Evolutionary conservation across 2,113 vertebrate species (phyloP).

Genomic region (Lamprotornis superbus): DNA sequence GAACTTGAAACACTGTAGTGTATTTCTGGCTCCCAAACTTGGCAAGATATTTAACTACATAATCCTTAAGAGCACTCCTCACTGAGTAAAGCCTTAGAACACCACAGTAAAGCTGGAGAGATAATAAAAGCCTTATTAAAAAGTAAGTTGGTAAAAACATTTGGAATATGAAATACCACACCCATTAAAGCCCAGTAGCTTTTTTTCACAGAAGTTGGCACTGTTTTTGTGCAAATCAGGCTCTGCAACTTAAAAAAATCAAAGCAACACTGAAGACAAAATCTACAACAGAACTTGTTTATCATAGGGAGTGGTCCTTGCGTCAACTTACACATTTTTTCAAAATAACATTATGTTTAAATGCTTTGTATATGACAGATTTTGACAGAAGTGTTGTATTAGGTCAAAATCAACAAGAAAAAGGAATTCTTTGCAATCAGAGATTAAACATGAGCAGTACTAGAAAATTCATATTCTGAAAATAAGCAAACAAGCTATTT

Average conservation of each 20-base stretch:
- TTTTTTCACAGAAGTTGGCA: not conserved
- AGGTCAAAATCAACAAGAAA: not conserved
- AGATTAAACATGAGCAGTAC: conserved; percentile 27
- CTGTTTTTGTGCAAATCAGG: not conserved
- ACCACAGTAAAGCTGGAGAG: not conserved
- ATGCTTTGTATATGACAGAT: not conserved
- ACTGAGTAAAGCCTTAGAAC: not conserved
- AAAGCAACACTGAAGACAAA: not conserved
- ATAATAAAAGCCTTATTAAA: not conserved
- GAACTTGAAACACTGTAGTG: not conserved
- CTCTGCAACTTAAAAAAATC: not conserved
- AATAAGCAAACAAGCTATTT: conserved; percentile 52
- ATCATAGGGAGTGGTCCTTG: not conserved
- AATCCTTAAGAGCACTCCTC: not conserved
- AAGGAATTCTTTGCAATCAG: conserved; percentile 23
- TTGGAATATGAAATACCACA: not conserved
- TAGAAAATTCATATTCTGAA: conserved; percentile 37
- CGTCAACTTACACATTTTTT: accelerated
- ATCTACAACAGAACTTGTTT: not conserved
- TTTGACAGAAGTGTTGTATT: not conserved
- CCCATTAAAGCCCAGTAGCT: not conserved
- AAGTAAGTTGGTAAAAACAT: not conserved
- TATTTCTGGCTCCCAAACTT: not conserved
- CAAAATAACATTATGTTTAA: not conserved
- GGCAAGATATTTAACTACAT: not conserved